phyloP scores from a whole-genome alignment of 2,797 vertebrate species.

The Acestrorhynchus altus region DNA sequence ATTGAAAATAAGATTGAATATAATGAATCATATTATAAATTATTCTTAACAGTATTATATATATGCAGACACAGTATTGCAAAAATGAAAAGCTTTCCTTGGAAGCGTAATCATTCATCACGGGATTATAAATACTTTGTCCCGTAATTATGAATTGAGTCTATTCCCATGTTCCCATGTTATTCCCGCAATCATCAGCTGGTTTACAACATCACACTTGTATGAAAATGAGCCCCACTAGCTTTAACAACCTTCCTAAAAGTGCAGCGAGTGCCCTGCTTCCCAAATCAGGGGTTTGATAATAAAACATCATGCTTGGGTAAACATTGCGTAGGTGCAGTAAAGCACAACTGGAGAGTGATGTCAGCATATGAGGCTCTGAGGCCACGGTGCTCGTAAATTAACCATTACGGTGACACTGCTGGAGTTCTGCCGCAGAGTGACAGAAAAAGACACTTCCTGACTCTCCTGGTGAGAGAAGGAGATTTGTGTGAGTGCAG shows the following conservation, averaged over 20 bases:
- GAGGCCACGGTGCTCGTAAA: conserved; percentile 60
- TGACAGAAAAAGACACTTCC: conserved; percentile 39
- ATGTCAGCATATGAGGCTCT: conserved; percentile 58
- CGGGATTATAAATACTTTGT: too few relatives aligned
- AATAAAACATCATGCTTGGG: conserved; percentile 60
- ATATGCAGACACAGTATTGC: too few relatives aligned
- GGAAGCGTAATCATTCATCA: too few relatives aligned
- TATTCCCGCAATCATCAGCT: background rate
- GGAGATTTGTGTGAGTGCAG: conserved; percentile 6
- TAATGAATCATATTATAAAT: too few relatives aligned
- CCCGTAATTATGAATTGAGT: background rate
- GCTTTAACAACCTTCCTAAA: conserved; percentile 34
- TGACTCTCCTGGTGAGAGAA: conserved; percentile 16
- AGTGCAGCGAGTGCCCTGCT: conserved; percentile 40
- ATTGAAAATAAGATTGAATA: too few relatives aligned
- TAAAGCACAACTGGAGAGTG: conserved; percentile 61
- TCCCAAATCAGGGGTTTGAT: conserved; percentile 48
- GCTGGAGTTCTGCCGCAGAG: conserved; percentile 29
- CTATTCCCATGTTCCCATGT: background rate
- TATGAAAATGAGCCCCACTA: background rate
- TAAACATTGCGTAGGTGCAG: conserved; percentile 60
- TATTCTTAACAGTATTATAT: too few relatives aligned
- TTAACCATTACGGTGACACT: conserved; percentile 50
- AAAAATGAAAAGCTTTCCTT: too few relatives aligned
- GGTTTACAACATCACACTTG: background rate